Conservation (phyloP, 2,113 vertebrate genomes). For the Pantherophis guttatus region DNA sequence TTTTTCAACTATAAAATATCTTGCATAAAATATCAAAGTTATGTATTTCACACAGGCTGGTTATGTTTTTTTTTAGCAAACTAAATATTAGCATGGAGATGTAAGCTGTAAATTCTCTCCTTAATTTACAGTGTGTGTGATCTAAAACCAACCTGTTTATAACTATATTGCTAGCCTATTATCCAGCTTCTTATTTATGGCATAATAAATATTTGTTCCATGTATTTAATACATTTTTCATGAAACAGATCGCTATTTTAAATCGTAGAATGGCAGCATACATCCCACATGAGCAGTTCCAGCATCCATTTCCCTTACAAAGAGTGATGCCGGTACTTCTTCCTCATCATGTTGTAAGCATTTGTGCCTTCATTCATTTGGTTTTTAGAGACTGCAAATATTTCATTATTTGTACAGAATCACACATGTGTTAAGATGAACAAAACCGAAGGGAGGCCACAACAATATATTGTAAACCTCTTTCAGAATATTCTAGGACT, state of each 20-base stretch:
- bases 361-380: not conserved
- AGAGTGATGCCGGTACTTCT: not conserved
- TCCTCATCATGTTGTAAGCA: not conserved
- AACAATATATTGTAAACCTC: not conserved
- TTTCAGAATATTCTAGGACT: not conserved
- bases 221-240: not conserved
- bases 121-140: not conserved
- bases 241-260: not conserved
- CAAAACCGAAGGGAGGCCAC: not conserved
- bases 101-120: not conserved
- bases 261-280: not conserved
- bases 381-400: not conserved
- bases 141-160: not conserved
- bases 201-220: not conserved
- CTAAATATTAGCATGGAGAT: not conserved
- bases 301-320: not conserved
- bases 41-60: not conserved
- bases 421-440: not conserved
- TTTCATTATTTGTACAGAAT: not conserved
- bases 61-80: not conserved
- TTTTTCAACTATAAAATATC: not conserved
- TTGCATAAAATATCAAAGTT: not conserved
- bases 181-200: not conserved
- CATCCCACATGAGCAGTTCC: not conserved
- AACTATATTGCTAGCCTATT: not conserved